These are phyloP conservation scores for Aphidius gifuensis DNA, from an alignment of 1,140 invertebrate species.

Conservation along the genomic window DNA sequence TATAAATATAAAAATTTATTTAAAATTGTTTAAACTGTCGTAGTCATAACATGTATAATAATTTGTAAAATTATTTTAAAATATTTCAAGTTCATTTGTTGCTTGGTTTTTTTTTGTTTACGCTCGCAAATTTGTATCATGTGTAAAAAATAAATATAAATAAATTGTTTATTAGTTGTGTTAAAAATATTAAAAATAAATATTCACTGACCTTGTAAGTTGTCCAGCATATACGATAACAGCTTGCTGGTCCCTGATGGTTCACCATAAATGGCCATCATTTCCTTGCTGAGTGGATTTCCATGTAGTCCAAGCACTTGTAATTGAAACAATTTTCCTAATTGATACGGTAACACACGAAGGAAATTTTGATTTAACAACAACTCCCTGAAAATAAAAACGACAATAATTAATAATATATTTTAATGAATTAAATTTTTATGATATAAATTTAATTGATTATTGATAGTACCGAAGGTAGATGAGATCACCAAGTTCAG, in stretches of 20 bases:
- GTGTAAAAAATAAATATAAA: no score
- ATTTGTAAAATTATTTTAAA: no score
- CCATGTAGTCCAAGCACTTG: constrained; percentile 85
- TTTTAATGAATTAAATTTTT: constrained; percentile 1
- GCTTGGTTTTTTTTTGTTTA: no score
- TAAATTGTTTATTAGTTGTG: no score
- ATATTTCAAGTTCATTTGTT: no score
- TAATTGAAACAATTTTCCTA: constrained; percentile 96
- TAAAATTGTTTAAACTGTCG: no score
- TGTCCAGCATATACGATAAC: constrained; percentile 89
- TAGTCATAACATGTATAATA: no score
- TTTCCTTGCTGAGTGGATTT: constrained; percentile 92
- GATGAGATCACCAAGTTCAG: constrained; percentile 93
- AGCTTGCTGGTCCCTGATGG: constrained; percentile 91
- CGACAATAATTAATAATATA: constrained; percentile 14
- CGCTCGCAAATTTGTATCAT: no score
- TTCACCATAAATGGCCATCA: constrained; percentile 87
- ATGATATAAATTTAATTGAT: neutral
- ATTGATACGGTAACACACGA: constrained; percentile 89
- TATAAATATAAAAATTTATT: no score
- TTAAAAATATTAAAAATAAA: no score
- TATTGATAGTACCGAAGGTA: constrained; percentile 68
- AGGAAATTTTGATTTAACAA: constrained; percentile 92
- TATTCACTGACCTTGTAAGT: constrained; percentile 77
- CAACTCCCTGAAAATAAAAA: constrained; percentile 73